Evolutionary conservation across 2,888 invertebrate species (phyloP).

Genomic region (Ophion slaviceki): DNA sequence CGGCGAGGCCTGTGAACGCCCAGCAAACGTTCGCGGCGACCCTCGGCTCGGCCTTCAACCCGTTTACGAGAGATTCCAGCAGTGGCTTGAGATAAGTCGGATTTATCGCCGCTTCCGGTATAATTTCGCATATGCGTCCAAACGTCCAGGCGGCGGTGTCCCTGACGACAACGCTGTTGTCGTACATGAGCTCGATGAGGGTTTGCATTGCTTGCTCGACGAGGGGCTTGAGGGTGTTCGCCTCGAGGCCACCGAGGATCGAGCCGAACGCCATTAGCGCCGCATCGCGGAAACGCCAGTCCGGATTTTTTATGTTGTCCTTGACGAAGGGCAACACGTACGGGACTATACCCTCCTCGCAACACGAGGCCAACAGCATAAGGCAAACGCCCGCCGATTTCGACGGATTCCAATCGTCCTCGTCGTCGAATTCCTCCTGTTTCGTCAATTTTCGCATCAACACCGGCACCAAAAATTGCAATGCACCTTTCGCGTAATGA

Average conservation of each 20-base stretch:
- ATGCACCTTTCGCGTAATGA: constrained; percentile 99
- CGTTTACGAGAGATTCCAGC: constrained; percentile 92
- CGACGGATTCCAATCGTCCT: constrained; percentile 99
- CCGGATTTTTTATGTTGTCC: constrained; percentile 95
- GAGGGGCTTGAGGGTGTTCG: constrained; percentile 93
- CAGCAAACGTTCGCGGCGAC: constrained; percentile 99
- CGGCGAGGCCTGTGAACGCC: constrained; percentile 98
- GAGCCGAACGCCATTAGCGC: constrained; percentile 99
- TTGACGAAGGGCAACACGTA: constrained; percentile 98
- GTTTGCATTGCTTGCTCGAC: constrained; percentile 99
- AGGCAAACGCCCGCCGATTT: constrained; percentile 99
- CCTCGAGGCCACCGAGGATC: constrained; percentile 96
- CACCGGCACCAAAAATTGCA: constrained; percentile 97
- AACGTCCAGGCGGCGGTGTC: constrained; percentile 99
- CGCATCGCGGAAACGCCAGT: constrained; percentile 97
- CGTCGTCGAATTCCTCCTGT: constrained; percentile 98
- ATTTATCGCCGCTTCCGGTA: constrained; percentile 97
- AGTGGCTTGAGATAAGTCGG: constrained; percentile 92
- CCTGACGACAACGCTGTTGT: constrained; percentile 95
- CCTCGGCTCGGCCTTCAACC: constrained; percentile 96
- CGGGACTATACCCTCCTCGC: constrained; percentile 98
- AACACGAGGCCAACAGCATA: constrained; percentile 98
- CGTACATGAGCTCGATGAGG: constrained; percentile 97
- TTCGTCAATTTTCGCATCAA: constrained; percentile 97
- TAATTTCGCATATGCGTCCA: constrained; percentile 98